Evolutionary conservation across 2,797 vertebrate genomes (phyloP).

Genomic region (Alosa sapidissima): DNA sequence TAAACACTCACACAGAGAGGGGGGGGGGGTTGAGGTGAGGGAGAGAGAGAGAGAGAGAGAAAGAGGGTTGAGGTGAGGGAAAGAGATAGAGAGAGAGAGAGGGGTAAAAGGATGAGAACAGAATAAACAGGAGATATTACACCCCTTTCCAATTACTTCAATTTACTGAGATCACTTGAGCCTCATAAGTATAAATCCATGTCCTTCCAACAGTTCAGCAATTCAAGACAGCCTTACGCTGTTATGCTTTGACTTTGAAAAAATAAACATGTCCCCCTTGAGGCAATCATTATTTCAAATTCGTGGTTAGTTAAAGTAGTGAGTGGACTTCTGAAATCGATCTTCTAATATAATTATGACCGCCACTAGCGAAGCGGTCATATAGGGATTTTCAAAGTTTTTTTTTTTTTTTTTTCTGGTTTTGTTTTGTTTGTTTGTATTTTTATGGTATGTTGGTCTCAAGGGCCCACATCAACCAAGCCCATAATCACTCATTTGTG

Average conservation of each 20-base stretch:
- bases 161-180: slow-evolving; percentile 4
- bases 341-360: too few species aligned
- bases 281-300: slow-evolving; percentile 15
- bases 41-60: neutral
- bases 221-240: neutral
- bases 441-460: too few species aligned
- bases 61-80: neutral
- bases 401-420: too few species aligned
- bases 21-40: too few species aligned
- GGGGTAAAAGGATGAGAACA: neutral
- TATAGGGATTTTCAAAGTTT: too few species aligned
- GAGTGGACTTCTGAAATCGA: too few species aligned
- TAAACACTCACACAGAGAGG: neutral
- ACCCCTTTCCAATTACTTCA: neutral
- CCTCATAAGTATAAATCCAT: neutral
- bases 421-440: too few species aligned
- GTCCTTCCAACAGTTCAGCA: neutral
- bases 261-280: too few species aligned
- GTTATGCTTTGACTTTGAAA: neutral
- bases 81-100: neutral
- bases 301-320: too few species aligned
- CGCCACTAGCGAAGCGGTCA: too few species aligned
- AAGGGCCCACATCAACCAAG: too few species aligned
- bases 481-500: too few species aligned
- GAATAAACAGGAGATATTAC: neutral